These are phyloP conservation scores for Habroteleia sp. DNA, from an alignment of 2,888 invertebrate genomes.

Conservation along the genomic window DNA sequence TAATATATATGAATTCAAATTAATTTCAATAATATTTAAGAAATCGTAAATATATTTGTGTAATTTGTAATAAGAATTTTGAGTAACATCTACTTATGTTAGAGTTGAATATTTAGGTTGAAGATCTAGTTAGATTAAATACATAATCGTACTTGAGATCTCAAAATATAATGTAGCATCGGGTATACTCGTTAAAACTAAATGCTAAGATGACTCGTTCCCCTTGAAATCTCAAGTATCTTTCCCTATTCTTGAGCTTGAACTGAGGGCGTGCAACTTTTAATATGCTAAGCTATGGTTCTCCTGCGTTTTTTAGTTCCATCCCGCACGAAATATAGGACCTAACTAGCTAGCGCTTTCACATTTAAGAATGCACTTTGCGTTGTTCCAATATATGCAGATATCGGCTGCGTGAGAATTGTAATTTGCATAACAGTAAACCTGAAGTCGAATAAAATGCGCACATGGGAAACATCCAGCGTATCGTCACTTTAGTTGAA, in stretches of 20 bases:
- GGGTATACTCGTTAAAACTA: constrained; percentile 65
- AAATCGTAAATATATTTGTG: too few species aligned
- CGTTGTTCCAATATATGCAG: constrained; percentile 54
- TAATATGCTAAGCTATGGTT: constrained; percentile 63
- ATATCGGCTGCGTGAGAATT: constrained; percentile 61
- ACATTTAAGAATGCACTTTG: constrained; percentile 63
- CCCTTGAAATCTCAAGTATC: constrained; percentile 69
- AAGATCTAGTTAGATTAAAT: constrained; percentile 43
- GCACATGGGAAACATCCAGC: constrained; percentile 61
- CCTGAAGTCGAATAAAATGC: constrained; percentile 39
- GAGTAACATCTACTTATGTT: background rate
- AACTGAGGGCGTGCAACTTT: constrained; percentile 61
- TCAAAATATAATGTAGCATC: constrained; percentile 59
- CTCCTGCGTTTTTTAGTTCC: constrained; percentile 57
- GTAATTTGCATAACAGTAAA: constrained; percentile 63
- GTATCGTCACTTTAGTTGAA: constrained; percentile 28
- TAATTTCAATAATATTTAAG: too few species aligned
- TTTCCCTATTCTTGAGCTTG: constrained; percentile 55
- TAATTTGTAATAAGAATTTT: too few species aligned
- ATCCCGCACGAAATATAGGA: constrained; percentile 40
- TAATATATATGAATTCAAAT: too few species aligned
- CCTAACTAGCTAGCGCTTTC: constrained; percentile 38
- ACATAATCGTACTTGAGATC: constrained; percentile 43
- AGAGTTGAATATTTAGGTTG: constrained; percentile 16
- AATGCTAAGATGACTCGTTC: constrained; percentile 68